These are phyloP conservation scores for Pyrrhopygopsis socrates DNA, from an alignment of 2,888 invertebrate genomes.

Conservation along the genomic window DNA sequence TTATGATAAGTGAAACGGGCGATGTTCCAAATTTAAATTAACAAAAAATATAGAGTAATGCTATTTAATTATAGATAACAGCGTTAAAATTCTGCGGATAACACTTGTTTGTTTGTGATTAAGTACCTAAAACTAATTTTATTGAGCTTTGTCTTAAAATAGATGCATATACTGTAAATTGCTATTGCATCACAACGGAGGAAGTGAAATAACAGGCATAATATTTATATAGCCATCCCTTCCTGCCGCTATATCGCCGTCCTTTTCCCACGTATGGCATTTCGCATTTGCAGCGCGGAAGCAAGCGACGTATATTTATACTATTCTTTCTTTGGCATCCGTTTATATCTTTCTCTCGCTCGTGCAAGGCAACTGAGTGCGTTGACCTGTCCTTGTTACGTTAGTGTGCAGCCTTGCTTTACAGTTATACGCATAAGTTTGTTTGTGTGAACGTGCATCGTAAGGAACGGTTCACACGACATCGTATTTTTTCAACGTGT, in stretches of 20 bases:
- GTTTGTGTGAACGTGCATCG: slow-evolving; percentile 92
- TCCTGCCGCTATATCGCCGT: slow-evolving; percentile 90
- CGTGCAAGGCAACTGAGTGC: slow-evolving; percentile 95
- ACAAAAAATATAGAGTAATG: neutral
- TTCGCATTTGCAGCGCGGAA: slow-evolving; percentile 90
- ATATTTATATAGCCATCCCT: slow-evolving; percentile 94
- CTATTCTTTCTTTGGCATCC: slow-evolving; percentile 87
- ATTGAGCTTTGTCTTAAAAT: slow-evolving; percentile 93
- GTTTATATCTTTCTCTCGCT: slow-evolving; percentile 90
- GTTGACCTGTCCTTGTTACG: slow-evolving; percentile 95
- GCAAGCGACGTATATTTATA: slow-evolving; percentile 86
- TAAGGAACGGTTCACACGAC: slow-evolving; percentile 92
- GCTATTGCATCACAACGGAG: slow-evolving; percentile 94
- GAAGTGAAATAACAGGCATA: slow-evolving; percentile 95
- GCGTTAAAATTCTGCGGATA: slow-evolving; percentile 27
- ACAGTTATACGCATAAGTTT: slow-evolving; percentile 92
- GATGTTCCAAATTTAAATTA: neutral
- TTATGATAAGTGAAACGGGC: neutral
- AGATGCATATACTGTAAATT: slow-evolving; percentile 92
- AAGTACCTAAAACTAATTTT: slow-evolving; percentile 89
- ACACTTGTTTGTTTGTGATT: slow-evolving; percentile 78
- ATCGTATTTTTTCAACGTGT: slow-evolving; percentile 79
- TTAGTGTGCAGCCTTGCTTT: slow-evolving; percentile 95
- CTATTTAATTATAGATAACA: neutral
- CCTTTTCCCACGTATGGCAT: slow-evolving; percentile 91